Evolutionary conservation across 2,888 invertebrate genomes (phyloP), one percentile per base, ranked within the genome.

Genomic region (Pandemis corylana): DNA sequence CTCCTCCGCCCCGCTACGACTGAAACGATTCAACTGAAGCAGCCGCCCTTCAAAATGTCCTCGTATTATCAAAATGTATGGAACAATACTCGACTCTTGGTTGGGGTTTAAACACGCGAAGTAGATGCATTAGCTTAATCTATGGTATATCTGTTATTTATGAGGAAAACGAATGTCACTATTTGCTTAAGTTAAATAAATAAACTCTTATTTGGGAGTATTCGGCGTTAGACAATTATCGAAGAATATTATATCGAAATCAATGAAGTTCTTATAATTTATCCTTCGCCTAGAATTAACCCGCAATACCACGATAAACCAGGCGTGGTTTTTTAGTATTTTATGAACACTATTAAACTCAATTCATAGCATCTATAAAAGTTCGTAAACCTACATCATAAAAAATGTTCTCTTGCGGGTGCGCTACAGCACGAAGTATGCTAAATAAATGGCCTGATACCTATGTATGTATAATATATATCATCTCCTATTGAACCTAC

Each of bases 301-400:
- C 53, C n/a, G 53, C 53, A 15, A 53, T 53, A 53, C 6, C 53
- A 56, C 20, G 20, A 56, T 20, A 56, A 15, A 20, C 56, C 7
- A 56, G 56, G 20, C 56, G 56, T 56, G 51, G n/a, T n/a, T 51
- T 62, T 64, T 64, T 64, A 64, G 41, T 64, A 62, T 28, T 62
- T 64, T 44, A 64, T 64, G 64, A 64, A 64, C 42, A 42, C 64
- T 44, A 64, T 64, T 15, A 42, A 64, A 67, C 41, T 41, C 49
- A 53, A 71, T 76, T 72, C 76, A 77, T 76, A 68, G 68, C 72
- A 49, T 68, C 70, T 72, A 70, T 71, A 72, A 71, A 71, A 61
- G 71, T 64, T 63, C 68, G 72, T 53, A 75, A 71, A 75, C 68
- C 66, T 65, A 66, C 71, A 72, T 68, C 64, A 73, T 73, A 70